These are phyloP conservation scores for Leucophora obtusa DNA, from an alignment of 2,888 invertebrate species.

Conservation along the genomic window DNA sequence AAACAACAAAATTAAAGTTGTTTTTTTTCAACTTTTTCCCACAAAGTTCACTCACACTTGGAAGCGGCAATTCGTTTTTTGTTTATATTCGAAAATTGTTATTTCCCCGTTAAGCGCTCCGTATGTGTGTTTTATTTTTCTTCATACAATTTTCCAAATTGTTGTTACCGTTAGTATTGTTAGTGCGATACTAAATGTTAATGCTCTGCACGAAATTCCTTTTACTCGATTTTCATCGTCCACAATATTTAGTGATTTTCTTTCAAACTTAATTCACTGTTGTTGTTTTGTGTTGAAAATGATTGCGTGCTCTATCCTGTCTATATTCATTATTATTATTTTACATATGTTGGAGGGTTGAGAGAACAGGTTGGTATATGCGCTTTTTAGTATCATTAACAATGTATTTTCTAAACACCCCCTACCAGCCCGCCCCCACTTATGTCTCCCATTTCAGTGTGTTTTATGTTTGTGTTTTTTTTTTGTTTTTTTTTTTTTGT, in stretches of 20 bases:
- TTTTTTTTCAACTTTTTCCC: constrained; percentile 20
- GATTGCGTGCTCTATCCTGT: constrained; percentile 37
- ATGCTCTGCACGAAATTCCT: constrained; percentile 62
- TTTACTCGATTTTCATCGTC: constrained; percentile 42
- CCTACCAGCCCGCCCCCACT: too few species aligned
- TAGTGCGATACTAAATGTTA: constrained; percentile 75
- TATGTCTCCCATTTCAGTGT: background rate
- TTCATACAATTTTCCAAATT: constrained; percentile 23
- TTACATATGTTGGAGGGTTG: constrained; percentile 22
- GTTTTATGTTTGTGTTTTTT: background rate
- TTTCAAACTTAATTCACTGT: background rate
- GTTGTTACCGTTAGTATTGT: constrained; percentile 76
- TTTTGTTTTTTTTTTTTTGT: background rate
- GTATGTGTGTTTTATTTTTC: constrained; percentile 25
- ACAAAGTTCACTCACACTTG: constrained; percentile 60
- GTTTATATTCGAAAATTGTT: constrained; percentile 21
- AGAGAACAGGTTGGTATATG: constrained; percentile 51
- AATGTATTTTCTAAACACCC: constrained; percentile 18
- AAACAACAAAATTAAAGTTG: background rate
- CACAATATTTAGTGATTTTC: constrained; percentile 6
- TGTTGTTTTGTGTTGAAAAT: background rate
- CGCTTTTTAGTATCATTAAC: constrained; percentile 24
- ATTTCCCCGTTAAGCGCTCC: constrained; percentile 41
- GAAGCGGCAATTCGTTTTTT: constrained; percentile 40
- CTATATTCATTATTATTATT: constrained; percentile 9